Percentiles rank a stretch among this genome's conserved stretches.
Evolutionary conservation across 2,888 invertebrate species (phyloP).

Genomic region (Sinopyrophorus schimmeli): DNA sequence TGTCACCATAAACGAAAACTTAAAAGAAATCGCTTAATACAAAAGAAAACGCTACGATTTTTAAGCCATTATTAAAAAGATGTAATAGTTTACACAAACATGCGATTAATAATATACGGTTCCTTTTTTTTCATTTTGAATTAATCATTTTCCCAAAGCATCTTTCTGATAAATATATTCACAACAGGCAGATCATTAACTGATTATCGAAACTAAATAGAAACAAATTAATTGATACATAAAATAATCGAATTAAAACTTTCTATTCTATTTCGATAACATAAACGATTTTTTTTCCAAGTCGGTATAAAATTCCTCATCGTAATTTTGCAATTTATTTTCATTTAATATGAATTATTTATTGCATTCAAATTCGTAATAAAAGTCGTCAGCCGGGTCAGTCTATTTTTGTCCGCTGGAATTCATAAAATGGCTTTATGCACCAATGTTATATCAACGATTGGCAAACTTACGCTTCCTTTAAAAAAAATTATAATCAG

Average conservation of each 20-base stretch:
- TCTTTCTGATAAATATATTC: constrained; percentile 20
- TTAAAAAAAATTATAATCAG: too few relatives aligned
- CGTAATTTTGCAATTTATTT: constrained; percentile 20
- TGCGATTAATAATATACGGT: constrained; percentile 23
- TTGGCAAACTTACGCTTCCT: too few relatives aligned
- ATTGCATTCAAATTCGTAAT: constrained; percentile 36
- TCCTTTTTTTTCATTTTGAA: constrained; percentile 15
- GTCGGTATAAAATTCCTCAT: constrained; percentile 24
- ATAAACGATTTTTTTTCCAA: constrained; percentile 12
- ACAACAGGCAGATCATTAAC: constrained; percentile 18
- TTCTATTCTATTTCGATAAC: not conserved
- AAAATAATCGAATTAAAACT: too few relatives aligned
- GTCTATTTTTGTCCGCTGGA: constrained; percentile 45
- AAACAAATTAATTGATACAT: constrained; percentile 8
- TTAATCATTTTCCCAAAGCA: constrained; percentile 14
- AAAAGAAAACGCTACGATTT: constrained; percentile 25
- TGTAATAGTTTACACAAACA: constrained; percentile 29
- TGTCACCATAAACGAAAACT: constrained; percentile 24
- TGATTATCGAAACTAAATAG: constrained; percentile 12
- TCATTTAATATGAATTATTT: constrained; percentile 23
- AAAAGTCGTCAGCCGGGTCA: constrained; percentile 53
- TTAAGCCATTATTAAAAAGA: constrained; percentile 26
- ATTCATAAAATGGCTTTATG: constrained; percentile 46
- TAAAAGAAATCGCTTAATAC: constrained; percentile 22
- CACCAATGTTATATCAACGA: constrained; percentile 32